Percentiles rank a stretch among this genome's conserved stretches.
Evolutionary conservation across 2,797 vertebrate species (phyloP).

Genomic region (Leucoraja ocellata): DNA sequence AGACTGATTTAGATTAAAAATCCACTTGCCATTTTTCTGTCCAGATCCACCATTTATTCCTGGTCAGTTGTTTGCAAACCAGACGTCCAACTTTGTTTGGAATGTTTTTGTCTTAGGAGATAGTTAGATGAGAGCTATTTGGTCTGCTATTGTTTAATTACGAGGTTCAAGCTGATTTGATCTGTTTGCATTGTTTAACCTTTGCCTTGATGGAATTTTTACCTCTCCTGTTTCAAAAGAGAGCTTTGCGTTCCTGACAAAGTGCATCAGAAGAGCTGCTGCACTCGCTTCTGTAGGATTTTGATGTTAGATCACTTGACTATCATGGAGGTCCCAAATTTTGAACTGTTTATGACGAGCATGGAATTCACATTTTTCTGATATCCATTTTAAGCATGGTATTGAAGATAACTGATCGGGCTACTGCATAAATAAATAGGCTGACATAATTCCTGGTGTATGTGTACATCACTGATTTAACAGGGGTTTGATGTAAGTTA

Average conservation of each 20-base stretch:
- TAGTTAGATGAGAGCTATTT: background rate
- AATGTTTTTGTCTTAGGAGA: background rate
- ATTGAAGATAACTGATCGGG: background rate
- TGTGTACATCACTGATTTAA: background rate
- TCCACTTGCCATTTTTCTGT: too few relatives aligned
- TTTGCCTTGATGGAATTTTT: background rate
- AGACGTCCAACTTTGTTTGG: background rate
- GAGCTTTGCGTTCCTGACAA: background rate
- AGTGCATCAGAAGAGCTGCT: background rate
- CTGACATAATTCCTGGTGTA: background rate
- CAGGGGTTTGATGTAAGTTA: background rate
- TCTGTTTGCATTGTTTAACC: background rate
- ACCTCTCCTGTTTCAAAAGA: too few relatives aligned
- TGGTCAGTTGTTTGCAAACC: too few relatives aligned
- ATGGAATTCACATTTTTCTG: background rate
- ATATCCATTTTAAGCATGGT: background rate
- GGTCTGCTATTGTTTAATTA: background rate
- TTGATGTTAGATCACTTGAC: background rate
- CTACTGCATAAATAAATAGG: background rate
- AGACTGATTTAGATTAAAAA: too few relatives aligned
- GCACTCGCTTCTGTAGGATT: too few relatives aligned
- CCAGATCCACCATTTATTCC: too few relatives aligned
- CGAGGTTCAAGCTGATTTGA: background rate
- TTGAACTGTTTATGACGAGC: background rate
- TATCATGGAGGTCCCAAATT: background rate